Evolutionary conservation across 2,797 vertebrate genomes (phyloP).

Genomic region (Crocidura indochinensis): DNA sequence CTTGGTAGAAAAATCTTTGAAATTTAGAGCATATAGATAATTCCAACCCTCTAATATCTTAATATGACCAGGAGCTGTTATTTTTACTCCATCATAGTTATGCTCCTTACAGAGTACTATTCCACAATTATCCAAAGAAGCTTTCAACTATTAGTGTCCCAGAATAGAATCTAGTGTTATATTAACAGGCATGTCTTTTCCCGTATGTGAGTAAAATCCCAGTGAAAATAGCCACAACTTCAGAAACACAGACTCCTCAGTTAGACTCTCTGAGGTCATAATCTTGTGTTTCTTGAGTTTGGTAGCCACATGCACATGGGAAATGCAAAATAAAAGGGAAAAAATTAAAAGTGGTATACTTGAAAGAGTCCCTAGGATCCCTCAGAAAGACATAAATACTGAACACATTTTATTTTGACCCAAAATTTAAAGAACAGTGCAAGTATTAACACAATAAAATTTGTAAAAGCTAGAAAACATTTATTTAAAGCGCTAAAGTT

Average conservation of each 20-base stretch:
- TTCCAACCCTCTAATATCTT: no score
- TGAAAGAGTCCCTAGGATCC: not conserved
- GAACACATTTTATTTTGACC: not conserved
- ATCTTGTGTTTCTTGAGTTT: not conserved
- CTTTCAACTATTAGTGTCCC: not conserved
- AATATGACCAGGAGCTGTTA: no score
- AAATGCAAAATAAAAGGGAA: not conserved
- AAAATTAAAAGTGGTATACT: not conserved
- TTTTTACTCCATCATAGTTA: no score
- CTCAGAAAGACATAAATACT: not conserved
- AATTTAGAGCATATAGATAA: no score
- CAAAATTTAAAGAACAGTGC: not conserved
- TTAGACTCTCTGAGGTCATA: not conserved
- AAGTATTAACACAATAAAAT: not conserved
- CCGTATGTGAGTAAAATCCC: not conserved
- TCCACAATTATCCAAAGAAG: not conserved
- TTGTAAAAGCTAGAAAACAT: not conserved
- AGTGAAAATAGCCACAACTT: not conserved
- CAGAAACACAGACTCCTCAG: not conserved
- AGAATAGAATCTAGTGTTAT: not conserved
- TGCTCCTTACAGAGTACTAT: not conserved
- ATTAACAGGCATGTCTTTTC: not conserved
- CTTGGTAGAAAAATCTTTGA: no score
- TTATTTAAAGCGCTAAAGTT: not conserved
- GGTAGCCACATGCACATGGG: not conserved